phyloP scores from a whole-genome alignment of 1,140 invertebrate species.

The Plectrocnemia conspersa region DNA sequence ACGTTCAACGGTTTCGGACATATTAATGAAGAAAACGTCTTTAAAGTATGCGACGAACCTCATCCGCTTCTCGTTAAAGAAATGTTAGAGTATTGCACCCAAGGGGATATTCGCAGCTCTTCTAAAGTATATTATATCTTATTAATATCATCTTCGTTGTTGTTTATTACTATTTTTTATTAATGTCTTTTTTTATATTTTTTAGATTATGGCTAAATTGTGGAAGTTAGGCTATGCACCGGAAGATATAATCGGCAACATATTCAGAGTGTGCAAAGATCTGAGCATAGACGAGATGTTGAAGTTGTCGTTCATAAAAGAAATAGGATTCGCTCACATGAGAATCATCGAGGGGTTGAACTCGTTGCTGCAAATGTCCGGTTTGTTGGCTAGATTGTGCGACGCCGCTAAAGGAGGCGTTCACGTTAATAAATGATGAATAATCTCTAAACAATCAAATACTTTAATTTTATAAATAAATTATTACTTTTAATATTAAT shows the following conservation, averaged over 20 bases:
- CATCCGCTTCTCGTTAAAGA: slow-evolving; percentile 90
- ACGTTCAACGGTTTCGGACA: slow-evolving; percentile 92
- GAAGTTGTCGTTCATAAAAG: slow-evolving; percentile 87
- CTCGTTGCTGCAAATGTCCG: slow-evolving; percentile 85
- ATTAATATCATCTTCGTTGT: neutral
- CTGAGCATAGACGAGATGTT: slow-evolving; percentile 74
- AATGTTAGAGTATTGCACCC: slow-evolving; percentile 83
- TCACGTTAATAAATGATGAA: neutral
- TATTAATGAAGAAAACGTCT: slow-evolving; percentile 94
- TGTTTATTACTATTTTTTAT: neutral
- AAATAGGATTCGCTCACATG: slow-evolving; percentile 91
- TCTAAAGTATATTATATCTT: slow-evolving; percentile 61
- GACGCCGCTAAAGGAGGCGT: slow-evolving; percentile 36
- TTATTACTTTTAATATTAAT: neutral
- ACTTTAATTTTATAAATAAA: neutral
- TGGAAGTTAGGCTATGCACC: slow-evolving; percentile 92
- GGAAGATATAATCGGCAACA: slow-evolving; percentile 93
- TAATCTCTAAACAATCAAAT: neutral
- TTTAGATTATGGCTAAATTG: slow-evolving; percentile 74
- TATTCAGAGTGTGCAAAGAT: slow-evolving; percentile 90
- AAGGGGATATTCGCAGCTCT: slow-evolving; percentile 80
- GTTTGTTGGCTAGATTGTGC: slow-evolving; percentile 80
- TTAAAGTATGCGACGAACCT: slow-evolving; percentile 99
- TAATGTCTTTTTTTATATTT: slow-evolving; percentile 15
- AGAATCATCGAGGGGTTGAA: slow-evolving; percentile 84